phyloP scores from a whole-genome alignment of 2,113 vertebrate species.

The Myrmecobius fasciatus region DNA sequence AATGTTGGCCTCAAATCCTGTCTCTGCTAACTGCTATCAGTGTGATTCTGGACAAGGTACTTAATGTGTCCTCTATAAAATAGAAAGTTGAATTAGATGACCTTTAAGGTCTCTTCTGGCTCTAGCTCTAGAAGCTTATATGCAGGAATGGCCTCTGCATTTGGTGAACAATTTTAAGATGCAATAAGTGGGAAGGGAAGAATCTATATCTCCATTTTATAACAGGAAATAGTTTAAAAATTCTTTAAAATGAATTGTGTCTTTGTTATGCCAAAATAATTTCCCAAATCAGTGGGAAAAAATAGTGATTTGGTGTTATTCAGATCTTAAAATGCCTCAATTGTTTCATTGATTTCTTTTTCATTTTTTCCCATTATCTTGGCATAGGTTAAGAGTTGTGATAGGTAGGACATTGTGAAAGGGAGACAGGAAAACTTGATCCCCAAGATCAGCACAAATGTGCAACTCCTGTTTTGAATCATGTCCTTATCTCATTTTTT shows the following conservation, averaged over 20 bases:
- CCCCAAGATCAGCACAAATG: neutral
- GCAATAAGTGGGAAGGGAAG: neutral
- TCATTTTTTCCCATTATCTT: neutral
- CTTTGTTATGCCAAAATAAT: neutral
- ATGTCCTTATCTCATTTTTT: neutral
- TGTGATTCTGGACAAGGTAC: neutral
- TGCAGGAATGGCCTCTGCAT: neutral
- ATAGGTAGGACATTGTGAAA: neutral
- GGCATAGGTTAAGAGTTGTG: neutral
- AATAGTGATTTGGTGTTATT: slow-evolving; percentile 5
- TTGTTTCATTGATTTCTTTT: neutral
- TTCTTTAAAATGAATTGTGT: neutral
- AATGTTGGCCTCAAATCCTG: neutral
- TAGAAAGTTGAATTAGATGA: neutral
- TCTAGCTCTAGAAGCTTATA: neutral
- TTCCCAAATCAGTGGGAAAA: slow-evolving; percentile 21
- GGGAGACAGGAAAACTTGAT: neutral
- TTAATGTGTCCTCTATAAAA: neutral
- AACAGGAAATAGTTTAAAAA: neutral
- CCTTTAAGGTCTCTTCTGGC: neutral
- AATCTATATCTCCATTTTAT: neutral
- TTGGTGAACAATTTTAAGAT: neutral
- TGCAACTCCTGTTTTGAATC: neutral
- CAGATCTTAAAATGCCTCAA: neutral
- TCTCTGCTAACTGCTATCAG: neutral